Evolutionary conservation across 92 coral and sea anemone species (phyloP).

Genomic region (Porites rus): DNA sequence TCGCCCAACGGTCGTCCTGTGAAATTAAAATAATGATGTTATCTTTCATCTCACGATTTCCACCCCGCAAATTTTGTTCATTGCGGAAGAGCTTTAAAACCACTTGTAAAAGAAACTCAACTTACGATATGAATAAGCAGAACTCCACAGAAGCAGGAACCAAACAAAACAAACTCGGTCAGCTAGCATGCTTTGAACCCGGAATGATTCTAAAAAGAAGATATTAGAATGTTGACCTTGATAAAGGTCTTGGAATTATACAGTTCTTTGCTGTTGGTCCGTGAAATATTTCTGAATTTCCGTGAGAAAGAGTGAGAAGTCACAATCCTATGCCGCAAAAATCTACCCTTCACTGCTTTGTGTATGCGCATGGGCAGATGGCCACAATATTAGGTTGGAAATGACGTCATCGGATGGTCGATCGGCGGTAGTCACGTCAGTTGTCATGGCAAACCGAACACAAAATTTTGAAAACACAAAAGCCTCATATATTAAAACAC

Average conservation of each 20-base stretch:
- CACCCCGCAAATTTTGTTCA: neutral
- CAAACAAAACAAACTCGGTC: slow-evolving; percentile 43
- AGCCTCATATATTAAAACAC: too few species aligned
- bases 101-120: slow-evolving; percentile 16
- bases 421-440: neutral
- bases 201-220: neutral
- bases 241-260: neutral
- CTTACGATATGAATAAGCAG: slow-evolving; percentile 62
- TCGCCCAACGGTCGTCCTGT: slow-evolving; percentile 89
- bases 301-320: neutral
- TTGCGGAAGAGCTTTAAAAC: neutral
- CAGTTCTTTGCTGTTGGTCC: neutral
- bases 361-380: slow-evolving; percentile 24
- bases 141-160: slow-evolving; percentile 40
- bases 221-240: neutral
- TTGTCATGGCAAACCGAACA: slow-evolving; percentile 11
- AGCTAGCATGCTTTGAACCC: slow-evolving; percentile 33
- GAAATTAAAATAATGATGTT: slow-evolving; percentile 19
- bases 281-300: neutral
- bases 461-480: too few species aligned
- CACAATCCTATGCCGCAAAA: neutral
- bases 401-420: slow-evolving; percentile 28
- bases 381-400: neutral
- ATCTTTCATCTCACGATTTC: neutral
- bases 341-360: neutral